A percentile compares a stretch with the other conserved stretches of the same genome.
Evolutionary conservation across 2,888 invertebrate genomes (phyloP).

Genomic region (Gastrophysa polygoni): DNA sequence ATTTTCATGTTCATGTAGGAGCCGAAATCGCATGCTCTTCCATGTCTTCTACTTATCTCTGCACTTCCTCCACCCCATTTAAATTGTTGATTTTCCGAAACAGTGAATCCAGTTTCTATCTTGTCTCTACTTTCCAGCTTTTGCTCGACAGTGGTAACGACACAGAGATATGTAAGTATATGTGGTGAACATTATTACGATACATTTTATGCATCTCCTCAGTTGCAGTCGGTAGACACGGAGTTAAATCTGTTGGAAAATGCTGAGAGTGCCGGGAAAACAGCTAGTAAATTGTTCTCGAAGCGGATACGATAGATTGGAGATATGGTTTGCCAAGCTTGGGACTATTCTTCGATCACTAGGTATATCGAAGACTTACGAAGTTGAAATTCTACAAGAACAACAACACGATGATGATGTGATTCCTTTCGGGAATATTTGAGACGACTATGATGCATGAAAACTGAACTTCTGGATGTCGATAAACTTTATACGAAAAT

Average conservation of each 20-base stretch:
- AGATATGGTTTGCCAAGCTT: too few relatives aligned
- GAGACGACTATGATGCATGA: too few relatives aligned
- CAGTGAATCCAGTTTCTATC: conserved; percentile 15
- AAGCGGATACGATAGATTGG: neutral
- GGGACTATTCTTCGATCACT: too few relatives aligned
- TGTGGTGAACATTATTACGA: conserved; percentile 25
- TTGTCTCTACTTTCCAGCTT: conserved; percentile 18
- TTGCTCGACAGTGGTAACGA: conserved; percentile 22
- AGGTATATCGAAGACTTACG: too few relatives aligned
- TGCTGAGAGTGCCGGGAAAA: conserved; percentile 28
- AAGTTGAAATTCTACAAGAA: too few relatives aligned
- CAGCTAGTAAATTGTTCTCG: neutral
- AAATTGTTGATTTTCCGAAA: conserved; percentile 21
- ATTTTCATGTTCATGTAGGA: too few relatives aligned
- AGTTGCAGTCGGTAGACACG: conserved; percentile 30
- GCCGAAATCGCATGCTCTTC: too few relatives aligned
- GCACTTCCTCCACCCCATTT: neutral
- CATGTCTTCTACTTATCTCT: too few relatives aligned
- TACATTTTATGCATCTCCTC: conserved; percentile 20
- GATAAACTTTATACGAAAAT: too few relatives aligned
- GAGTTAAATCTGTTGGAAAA: conserved; percentile 41
- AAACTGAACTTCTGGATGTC: too few relatives aligned
- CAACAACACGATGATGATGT: too few relatives aligned
- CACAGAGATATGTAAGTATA: conserved; percentile 27
- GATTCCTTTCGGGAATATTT: too few relatives aligned